Evolutionary conservation across 2,888 invertebrate species (phyloP).

Genomic region (Resseliella maxima): DNA sequence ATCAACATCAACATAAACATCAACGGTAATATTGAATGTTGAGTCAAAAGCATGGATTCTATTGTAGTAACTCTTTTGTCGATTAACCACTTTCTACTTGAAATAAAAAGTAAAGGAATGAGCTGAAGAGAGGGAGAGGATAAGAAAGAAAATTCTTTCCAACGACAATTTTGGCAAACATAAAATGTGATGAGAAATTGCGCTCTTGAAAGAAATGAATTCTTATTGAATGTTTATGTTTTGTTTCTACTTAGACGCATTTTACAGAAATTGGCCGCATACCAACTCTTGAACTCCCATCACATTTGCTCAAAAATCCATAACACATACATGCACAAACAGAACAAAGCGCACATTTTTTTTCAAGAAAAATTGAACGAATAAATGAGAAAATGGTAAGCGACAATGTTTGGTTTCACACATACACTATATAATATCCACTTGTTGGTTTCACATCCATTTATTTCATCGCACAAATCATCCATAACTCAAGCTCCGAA

Average conservation of each 20-base stretch:
- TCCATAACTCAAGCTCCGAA: not conserved
- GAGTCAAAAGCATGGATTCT: not conserved
- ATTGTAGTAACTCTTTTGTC: not conserved
- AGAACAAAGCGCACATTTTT: not conserved
- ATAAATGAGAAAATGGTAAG: not conserved
- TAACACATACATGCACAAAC: not conserved
- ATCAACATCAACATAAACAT: not conserved
- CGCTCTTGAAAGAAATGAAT: not conserved
- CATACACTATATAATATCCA: not conserved
- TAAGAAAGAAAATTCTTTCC: too few species aligned
- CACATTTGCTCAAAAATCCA: too few species aligned
- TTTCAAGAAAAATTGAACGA: not conserved
- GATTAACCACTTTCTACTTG: not conserved
- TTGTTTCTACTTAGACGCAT: not conserved
- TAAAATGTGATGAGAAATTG: not conserved
- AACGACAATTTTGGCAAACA: not conserved
- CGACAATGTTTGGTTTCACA: not conserved
- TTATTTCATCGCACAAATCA: not conserved
- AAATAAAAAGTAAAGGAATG: too few species aligned
- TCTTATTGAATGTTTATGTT: not conserved
- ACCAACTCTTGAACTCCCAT: not conserved
- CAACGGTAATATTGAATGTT: not conserved
- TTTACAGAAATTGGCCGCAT: not conserved
- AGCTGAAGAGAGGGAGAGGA: too few species aligned
- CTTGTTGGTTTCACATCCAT: conserved; percentile 5